These are phyloP conservation scores for Clarias fuscus DNA, from an alignment of 2,797 vertebrate genomes.

Conservation along the genomic window DNA sequence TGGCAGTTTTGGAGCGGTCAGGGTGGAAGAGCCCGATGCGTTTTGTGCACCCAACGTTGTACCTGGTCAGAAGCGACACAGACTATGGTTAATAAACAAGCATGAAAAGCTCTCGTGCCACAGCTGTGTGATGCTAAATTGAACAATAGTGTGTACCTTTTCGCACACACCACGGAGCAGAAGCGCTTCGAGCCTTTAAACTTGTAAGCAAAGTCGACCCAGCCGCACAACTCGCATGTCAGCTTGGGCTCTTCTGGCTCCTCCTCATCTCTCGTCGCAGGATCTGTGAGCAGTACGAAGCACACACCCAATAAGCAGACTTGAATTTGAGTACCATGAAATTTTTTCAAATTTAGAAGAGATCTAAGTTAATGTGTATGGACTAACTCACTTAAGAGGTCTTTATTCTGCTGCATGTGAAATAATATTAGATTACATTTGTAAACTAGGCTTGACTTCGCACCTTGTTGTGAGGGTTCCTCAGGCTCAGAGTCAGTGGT, in stretches of 20 bases:
- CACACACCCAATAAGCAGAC: background rate
- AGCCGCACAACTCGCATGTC: constrained; percentile 95
- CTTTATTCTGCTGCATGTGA: background rate
- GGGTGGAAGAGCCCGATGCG: constrained; percentile 91
- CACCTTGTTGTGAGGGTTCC: constrained; percentile 85
- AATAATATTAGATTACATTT: background rate
- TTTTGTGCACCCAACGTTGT: constrained; percentile 95
- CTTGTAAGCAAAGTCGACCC: constrained; percentile 93
- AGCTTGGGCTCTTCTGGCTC: constrained; percentile 83
- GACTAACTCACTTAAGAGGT: background rate
- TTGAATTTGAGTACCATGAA: background rate
- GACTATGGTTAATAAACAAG: background rate
- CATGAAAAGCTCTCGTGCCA: background rate
- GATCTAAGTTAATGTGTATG: background rate
- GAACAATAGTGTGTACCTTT: constrained; percentile 75
- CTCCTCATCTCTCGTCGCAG: constrained; percentile 81
- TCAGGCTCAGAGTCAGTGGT: constrained; percentile 90
- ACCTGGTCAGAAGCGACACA: constrained; percentile 70
- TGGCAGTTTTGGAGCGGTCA: constrained; percentile 82
- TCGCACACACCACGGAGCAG: constrained; percentile 97
- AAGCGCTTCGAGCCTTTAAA: constrained; percentile 97
- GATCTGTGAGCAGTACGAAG: constrained; percentile 17
- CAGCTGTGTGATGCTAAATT: background rate
- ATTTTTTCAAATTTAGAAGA: background rate
- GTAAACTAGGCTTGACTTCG: background rate